phyloP scores from a whole-genome alignment of 2,113 vertebrate genomes.

The Oceanodroma tethys region DNA sequence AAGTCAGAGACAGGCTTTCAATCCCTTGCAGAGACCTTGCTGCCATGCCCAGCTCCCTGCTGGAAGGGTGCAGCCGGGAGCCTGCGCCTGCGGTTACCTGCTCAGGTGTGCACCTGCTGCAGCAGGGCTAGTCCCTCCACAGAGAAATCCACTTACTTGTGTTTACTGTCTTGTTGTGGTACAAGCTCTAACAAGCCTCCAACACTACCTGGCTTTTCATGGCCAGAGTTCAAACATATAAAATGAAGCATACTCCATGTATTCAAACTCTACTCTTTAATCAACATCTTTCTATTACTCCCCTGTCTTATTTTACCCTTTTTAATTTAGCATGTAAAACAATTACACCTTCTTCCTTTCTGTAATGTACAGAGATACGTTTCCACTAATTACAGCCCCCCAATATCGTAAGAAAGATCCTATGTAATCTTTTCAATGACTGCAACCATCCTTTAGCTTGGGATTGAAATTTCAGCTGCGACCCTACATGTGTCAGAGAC shows the following conservation, averaged over 20 bases:
- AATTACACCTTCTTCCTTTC: background rate
- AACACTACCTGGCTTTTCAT: background rate
- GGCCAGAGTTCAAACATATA: background rate
- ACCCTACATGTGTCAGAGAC: background rate
- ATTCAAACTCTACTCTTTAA: conserved; percentile 31
- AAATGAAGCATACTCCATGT: background rate
- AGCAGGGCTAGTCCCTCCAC: background rate
- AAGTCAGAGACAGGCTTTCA: background rate
- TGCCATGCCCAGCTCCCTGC: fast-evolving
- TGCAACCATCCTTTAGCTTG: background rate
- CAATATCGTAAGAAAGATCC: background rate
- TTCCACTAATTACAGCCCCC: conserved; percentile 2
- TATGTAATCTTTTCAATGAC: background rate
- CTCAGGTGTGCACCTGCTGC: conserved; percentile 8
- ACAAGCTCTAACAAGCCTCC: background rate
- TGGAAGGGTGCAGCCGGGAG: background rate
- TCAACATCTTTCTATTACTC: background rate
- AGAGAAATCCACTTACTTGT: background rate
- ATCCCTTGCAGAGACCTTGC: background rate
- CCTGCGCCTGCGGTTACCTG: background rate
- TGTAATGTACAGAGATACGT: background rate
- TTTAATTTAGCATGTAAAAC: background rate
- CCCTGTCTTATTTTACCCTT: background rate
- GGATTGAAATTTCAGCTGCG: background rate
- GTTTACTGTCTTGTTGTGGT: background rate